Conservation (phyloP, 2,888 invertebrate genomes). For the Scrobipalpa costella region DNA sequence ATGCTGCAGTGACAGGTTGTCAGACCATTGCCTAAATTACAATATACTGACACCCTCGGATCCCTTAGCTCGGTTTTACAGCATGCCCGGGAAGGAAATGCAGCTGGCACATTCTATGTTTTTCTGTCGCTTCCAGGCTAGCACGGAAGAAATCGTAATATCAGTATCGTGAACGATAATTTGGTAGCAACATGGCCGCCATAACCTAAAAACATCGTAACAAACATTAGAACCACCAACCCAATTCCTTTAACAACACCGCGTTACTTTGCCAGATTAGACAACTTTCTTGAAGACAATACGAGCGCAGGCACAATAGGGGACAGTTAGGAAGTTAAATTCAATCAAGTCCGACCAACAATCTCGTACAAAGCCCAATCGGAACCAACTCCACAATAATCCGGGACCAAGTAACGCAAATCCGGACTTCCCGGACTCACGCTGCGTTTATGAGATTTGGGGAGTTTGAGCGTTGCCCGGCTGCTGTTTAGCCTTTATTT, state of each 20-base stretch:
- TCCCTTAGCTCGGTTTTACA: no score
- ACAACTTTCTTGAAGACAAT: constrained; percentile 5
- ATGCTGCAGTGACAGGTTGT: no score
- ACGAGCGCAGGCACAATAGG: constrained; percentile 3
- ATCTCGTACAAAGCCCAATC: constrained; percentile 16
- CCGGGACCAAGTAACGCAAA: constrained; percentile 21
- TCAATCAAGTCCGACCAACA: constrained; percentile 18
- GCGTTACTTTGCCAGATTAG: constrained; percentile 15
- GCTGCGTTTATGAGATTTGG: constrained; percentile 17
- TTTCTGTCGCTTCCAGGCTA: no score
- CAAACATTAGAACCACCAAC: neutral
- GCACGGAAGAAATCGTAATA: no score
- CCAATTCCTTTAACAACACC: neutral
- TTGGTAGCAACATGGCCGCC: neutral
- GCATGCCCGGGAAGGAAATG: no score
- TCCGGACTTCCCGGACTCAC: neutral
- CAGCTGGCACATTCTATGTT: no score
- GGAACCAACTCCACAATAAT: constrained; percentile 14
- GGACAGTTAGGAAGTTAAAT: constrained; percentile 20
- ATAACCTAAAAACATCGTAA: neutral
- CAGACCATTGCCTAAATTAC: no score
- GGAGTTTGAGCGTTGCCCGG: neutral
- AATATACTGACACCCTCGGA: no score
- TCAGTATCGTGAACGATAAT: no score
- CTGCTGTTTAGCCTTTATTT: neutral